Base-by-base conservation (phyloP, 2,888 invertebrate genomes). In the Xanthia togata region DNA sequence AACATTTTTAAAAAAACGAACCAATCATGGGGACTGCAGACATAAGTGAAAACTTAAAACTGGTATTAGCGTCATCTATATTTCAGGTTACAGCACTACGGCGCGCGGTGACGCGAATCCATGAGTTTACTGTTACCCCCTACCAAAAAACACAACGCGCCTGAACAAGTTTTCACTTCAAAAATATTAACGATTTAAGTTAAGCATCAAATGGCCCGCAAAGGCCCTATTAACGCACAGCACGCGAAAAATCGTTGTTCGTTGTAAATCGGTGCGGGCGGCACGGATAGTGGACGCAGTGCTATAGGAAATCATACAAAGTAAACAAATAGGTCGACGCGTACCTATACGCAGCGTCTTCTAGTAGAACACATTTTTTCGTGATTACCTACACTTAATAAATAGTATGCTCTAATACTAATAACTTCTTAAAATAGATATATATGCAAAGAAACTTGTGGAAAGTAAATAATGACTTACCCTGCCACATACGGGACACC, bases 401-500 rank as follows among this genome's bases (percentile, higher is more conserved):
- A n/a, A 4, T 55, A 26, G 14, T 57, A 26, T 26, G 26, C 6
- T 57, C 6, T 26, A 57, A 57, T 26, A 57, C 26, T 26, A 9
- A 47, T 23, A 73, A 59, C 35, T 26, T 41, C n/a, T 44, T 31
- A 17, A 17, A 31, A n/a, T 31, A 53, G 12, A 44, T n/a, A 31
- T 6, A 31, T 23, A 65, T 35, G 31, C n/a, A 20, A 72, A 73
- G 9, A 74, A 72, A 41, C 31, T 50, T 67, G 12, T 50, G 20
- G 14, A 59, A 35, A 38, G 6, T 11, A 23, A 17, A 53, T 78
- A 76, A 44, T 50, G 17, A 41, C 78, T 97, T 94, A 99, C 99
- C 96, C 99, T 98, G 94, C 99, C 99, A 96, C 99, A 99, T 69
- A 99, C 98, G 77, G 99, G 99, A 97, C 99, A 99, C 83, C 99